Conservation (phyloP, 2,888 invertebrate species). For the Drosophila mulleri region DNA sequence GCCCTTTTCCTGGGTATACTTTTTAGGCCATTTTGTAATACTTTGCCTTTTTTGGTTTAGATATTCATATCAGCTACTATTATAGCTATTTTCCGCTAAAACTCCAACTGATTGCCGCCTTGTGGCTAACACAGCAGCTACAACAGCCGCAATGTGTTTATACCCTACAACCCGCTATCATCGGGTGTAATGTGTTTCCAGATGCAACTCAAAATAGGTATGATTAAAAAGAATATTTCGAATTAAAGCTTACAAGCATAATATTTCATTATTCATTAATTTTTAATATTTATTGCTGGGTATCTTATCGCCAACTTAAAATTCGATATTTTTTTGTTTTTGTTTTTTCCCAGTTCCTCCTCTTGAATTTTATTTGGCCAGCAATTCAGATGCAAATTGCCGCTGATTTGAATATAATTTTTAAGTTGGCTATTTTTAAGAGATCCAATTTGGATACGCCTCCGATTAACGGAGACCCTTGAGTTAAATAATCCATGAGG, state of each 20-base stretch:
- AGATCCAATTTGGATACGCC: conserved; percentile 61
- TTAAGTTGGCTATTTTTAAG: conserved; percentile 51
- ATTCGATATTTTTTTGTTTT: too few relatives aligned
- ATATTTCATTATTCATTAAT: background rate
- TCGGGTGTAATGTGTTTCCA: background rate
- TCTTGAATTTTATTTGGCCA: conserved; percentile 50
- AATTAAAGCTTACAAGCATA: background rate
- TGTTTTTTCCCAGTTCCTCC: conserved; percentile 2
- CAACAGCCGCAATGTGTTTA: conserved; percentile 2
- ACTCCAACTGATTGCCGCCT: conserved; percentile 81
- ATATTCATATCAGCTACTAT: conserved; percentile 82
- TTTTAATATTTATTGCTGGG: background rate
- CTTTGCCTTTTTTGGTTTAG: conserved; percentile 66
- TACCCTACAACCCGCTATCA: conserved; percentile 6
- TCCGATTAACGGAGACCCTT: conserved; percentile 60
- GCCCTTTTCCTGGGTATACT: conserved; percentile 47
- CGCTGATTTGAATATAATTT: conserved; percentile 78
- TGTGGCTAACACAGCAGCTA: conserved; percentile 53
- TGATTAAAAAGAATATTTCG: background rate
- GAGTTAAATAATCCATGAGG: conserved; percentile 30
- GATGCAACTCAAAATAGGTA: background rate
- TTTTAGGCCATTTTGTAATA: conserved; percentile 74
- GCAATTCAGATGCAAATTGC: conserved; percentile 79
- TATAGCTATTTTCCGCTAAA: conserved; percentile 81
- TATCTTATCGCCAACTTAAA: background rate